Base-by-base conservation (phyloP, 2,113 vertebrate genomes). In the Dipodomys merriami region DNA sequence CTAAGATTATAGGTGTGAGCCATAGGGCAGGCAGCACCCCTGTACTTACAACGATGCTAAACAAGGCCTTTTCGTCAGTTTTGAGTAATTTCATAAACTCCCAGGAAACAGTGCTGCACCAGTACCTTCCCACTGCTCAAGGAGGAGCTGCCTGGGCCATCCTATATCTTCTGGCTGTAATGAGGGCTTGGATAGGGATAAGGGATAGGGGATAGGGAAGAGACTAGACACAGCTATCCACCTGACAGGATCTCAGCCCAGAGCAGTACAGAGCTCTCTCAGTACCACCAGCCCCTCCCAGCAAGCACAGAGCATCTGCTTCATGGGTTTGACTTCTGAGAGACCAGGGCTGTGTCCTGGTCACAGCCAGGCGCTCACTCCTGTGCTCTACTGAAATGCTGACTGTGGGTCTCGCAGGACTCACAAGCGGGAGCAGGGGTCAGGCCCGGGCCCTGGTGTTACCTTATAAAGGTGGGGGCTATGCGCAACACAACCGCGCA, bases 381-480 rank as follows among this genome's bases (percentile, higher is more conserved):
- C 10, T 9, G 0, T 27, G 27, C 22, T 16, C 74, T 35, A 27
- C 67, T 30, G 2, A 30, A 53, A 27, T 46, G 22, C 49, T 19
- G 16, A 65, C n/a, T 23, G 29, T 39, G 33, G 33, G 60, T 46
- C 87, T 67, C n/a, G 23, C 33, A 72, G 6, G 25, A 39, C 69
- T 44, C 67, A 53, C 83, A 76, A 80, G 19, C 15, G 39, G 1
- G 2, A 1, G n/a, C 2, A 67, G 25, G 11, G 53, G 53, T 64
- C 23, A 44, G 82, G n/a, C 68, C 84, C 8, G 0, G 23, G 5
- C 39, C 80, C 69, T 35, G 2, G 85, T 6, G 1, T 73, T 96
- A 99, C 99, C 99, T 99, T 95, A 99, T 96, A 94, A 99, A 99
- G 0, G 99, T 99, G 83, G 99, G 98, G 57, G 99, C 99, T 39